Evolutionary conservation across 2,888 invertebrate genomes (phyloP), one percentile per base, ranked within the genome.

Genomic region (Diloba caeruleocephala): DNA sequence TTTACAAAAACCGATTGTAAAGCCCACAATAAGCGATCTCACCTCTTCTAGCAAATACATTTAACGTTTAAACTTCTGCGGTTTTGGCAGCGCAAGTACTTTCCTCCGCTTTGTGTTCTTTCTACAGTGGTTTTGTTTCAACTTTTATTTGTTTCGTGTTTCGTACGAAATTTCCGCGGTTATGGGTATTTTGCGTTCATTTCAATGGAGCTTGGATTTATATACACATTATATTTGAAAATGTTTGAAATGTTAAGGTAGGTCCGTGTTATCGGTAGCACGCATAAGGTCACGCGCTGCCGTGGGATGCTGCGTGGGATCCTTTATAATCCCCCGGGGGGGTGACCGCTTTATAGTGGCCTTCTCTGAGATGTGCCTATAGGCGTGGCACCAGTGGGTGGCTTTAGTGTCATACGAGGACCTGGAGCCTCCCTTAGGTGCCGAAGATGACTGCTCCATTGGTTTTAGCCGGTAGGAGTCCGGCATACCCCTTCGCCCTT

Each of bases 91-190:
- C 15, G 19, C 19, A 12, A 28, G 34, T 31, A 49, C 45, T 43
- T 45, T 34, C 17, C 25, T 19, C 19, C 15, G 32, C 42, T 53
- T 65, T 56, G 41, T 55, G 43, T 33, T 44, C 43, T 55, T 57
- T 51, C 37, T 38, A 1, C 10, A 46, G 53, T 6, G 71, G 71
- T 52, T 51, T 49, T 55, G 46, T 51, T 50, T 19, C 5, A 44
- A 43, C 19, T 44, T 56, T 48, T 64, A 67, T 69, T 68, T 58
- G 63, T 67, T 39, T 31, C 12, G 14, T 49, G 38, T 39, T 31
- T 41, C 26, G 32, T 14, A 6, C 25, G 19, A 53, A 44, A 38
- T 57, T 44, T 25, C 29, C 8, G 21, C 31, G 31, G 37, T 46
- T 15, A 31, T 25, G 15, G 23, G 31, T 31, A 38, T 46, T 48